A percentile compares a stretch with the other conserved stretches of the same genome.
Evolutionary conservation across 2,797 vertebrate genomes (phyloP).

Genomic region (Clarias fuscus): DNA sequence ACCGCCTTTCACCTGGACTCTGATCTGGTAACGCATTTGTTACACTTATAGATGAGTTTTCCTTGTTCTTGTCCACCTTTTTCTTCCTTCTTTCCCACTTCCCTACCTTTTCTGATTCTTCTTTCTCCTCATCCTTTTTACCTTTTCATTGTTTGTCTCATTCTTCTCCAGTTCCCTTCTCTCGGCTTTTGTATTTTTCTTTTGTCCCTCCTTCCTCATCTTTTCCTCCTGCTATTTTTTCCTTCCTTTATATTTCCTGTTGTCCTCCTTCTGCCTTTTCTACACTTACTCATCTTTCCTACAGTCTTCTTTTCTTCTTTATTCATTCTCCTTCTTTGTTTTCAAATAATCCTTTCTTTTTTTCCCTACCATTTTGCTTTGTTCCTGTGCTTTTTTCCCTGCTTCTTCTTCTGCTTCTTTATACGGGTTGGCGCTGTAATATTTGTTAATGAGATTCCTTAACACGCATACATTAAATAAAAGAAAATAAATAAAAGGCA

Average conservation of each 20-base stretch:
- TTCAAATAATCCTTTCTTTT: background rate
- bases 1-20: constrained; percentile 99
- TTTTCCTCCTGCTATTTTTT: background rate
- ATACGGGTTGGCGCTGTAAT: background rate
- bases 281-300: too few relatives aligned
- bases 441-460: background rate
- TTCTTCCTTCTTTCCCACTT: background rate
- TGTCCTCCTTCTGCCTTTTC: background rate
- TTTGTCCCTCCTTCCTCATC: background rate
- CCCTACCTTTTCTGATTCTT: background rate
- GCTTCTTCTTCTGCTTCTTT: background rate
- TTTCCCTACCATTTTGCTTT: background rate
- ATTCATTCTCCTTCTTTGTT: background rate
- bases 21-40: constrained; percentile 83
- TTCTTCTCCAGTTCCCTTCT: background rate
- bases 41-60: background rate
- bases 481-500: background rate
- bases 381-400: too few relatives aligned
- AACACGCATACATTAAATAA: background rate
- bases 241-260: background rate
- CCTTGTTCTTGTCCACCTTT: background rate
- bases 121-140: background rate
- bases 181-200: too few relatives aligned
- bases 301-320: too few relatives aligned
- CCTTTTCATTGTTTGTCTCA: background rate